Percentiles rank a stretch among this genome's conserved stretches.
These are phyloP conservation scores for Turdus rufiventris DNA, from an alignment of 2,113 vertebrate species.

Conservation along the genomic window DNA sequence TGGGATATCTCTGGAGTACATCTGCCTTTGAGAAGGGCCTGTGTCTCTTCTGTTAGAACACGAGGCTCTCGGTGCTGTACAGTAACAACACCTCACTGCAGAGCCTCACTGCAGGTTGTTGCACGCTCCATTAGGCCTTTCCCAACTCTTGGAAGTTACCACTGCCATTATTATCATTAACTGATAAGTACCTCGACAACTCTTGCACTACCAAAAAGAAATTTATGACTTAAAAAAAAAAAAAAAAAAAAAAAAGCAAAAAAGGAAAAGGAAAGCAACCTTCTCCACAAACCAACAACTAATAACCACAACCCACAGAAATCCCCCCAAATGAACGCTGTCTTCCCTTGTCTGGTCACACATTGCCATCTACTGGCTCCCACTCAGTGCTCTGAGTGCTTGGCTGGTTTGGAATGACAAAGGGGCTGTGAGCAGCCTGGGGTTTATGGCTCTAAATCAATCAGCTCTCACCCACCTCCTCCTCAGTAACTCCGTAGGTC, in stretches of 20 bases:
- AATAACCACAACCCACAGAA: background rate
- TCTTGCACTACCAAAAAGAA: background rate
- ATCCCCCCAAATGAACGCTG: rapidly evolving
- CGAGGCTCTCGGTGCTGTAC: background rate
- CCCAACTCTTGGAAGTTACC: background rate
- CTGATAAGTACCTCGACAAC: background rate
- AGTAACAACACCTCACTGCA: background rate
- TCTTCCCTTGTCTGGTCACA: background rate
- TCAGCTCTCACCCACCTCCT: background rate
- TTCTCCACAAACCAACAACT: no score
- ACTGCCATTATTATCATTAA: background rate
- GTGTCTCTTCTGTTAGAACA: background rate
- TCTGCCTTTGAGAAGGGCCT: background rate
- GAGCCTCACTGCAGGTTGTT: background rate
- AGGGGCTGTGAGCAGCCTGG: background rate
- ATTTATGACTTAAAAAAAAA: background rate
- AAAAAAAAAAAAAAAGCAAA: background rate
- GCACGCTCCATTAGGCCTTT: rapidly evolving
- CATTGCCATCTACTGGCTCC: slow-evolving; percentile 37
- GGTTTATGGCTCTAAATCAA: background rate
- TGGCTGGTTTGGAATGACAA: background rate
- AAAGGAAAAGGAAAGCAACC: background rate
- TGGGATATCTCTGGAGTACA: background rate
- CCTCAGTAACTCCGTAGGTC: rapidly evolving
- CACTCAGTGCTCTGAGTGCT: background rate